phyloP scores from a whole-genome alignment of 2,888 invertebrate species.

The Prosapia bicincta region DNA sequence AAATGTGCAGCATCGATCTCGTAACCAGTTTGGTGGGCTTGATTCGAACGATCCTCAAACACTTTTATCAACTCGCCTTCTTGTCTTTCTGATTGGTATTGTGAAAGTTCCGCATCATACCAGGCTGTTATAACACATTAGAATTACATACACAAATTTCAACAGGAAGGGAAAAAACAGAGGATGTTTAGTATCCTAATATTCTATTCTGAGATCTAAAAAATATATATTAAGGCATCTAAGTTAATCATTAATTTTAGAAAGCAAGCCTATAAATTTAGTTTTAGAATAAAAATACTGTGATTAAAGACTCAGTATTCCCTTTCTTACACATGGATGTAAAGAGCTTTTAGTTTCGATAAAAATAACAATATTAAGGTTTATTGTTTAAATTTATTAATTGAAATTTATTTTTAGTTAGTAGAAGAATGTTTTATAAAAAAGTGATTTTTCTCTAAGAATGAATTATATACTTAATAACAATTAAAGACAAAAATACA shows the following conservation, averaged over 20 bases:
- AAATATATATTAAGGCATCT: neutral
- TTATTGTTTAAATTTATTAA: too few species aligned
- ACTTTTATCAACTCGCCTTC: constrained; percentile 83
- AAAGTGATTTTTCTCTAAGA: too few species aligned
- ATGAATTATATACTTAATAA: too few species aligned
- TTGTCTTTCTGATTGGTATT: constrained; percentile 77
- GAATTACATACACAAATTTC: neutral
- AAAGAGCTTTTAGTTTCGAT: too few species aligned
- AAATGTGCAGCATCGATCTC: constrained; percentile 55
- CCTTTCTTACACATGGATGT: too few species aligned
- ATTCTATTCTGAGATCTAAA: neutral
- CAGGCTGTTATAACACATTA: constrained; percentile 60
- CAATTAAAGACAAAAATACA: too few species aligned
- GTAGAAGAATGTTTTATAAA: too few species aligned
- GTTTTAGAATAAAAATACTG: neutral
- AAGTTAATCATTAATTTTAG: neutral
- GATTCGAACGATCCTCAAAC: constrained; percentile 77
- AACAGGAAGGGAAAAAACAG: neutral
- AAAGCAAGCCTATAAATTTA: neutral
- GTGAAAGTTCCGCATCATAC: constrained; percentile 85
- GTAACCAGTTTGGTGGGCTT: constrained; percentile 63
- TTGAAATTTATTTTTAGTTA: too few species aligned
- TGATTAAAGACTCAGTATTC: too few species aligned
- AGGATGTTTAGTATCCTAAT: neutral
- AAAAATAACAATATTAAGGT: too few species aligned